These are phyloP conservation scores for Netelia fuscicornis DNA, from an alignment of 2,888 invertebrate species.

Conservation along the genomic window DNA sequence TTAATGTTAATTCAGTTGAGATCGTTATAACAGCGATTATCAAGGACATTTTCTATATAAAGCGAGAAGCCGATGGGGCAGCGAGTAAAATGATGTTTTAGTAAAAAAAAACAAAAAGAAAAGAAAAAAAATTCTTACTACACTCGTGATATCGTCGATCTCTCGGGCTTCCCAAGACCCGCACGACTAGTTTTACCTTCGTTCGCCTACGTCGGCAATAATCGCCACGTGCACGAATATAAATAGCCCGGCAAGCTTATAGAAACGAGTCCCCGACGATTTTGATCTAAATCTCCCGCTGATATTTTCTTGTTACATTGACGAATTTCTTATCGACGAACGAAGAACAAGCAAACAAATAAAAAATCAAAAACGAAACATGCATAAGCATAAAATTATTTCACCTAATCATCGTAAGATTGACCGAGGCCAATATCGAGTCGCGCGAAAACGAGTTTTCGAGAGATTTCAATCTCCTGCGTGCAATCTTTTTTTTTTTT, in stretches of 20 bases:
- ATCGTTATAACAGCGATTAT: slow-evolving; percentile 38
- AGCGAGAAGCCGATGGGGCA: too few relatives aligned
- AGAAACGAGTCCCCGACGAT: slow-evolving; percentile 47
- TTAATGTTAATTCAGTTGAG: too few relatives aligned
- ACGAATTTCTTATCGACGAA: slow-evolving; percentile 28
- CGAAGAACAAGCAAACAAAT: neutral
- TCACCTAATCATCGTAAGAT: neutral
- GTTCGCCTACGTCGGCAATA: slow-evolving; percentile 14
- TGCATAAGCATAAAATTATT: neutral
- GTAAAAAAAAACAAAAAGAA: too few relatives aligned
- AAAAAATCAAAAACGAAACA: neutral
- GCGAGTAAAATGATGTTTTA: too few relatives aligned
- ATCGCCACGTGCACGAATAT: slow-evolving; percentile 47
- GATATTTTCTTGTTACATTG: slow-evolving; percentile 34
- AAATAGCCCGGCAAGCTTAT: slow-evolving; percentile 42
- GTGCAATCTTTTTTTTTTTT: neutral
- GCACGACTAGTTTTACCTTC: slow-evolving; percentile 52
- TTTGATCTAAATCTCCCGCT: slow-evolving; percentile 25
- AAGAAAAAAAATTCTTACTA: neutral
- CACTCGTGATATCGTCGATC: slow-evolving; percentile 52
- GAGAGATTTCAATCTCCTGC: neutral
- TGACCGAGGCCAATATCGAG: neutral
- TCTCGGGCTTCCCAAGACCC: slow-evolving; percentile 8
- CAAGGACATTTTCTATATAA: slow-evolving; percentile 69
- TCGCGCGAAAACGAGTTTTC: neutral